Evolutionary conservation across 2,113 vertebrate species (phyloP).

Genomic region (Choloepus hoffmanni): DNA sequence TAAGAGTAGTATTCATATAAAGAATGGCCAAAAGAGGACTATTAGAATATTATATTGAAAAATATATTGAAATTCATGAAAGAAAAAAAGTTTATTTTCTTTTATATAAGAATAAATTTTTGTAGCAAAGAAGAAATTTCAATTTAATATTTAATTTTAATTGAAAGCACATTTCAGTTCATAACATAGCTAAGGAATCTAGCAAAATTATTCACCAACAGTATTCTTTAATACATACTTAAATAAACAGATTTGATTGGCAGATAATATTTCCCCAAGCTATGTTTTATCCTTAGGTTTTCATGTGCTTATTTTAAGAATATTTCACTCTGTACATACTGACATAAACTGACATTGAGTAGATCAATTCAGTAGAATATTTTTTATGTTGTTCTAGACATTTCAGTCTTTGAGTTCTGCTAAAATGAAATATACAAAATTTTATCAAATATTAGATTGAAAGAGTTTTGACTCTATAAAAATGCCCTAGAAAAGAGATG

Average conservation of each 20-base stretch:
- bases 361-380: background rate
- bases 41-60: background rate
- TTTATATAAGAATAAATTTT: background rate
- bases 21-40: background rate
- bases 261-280: background rate
- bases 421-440: constrained; percentile 25
- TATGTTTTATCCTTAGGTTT: background rate
- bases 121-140: background rate
- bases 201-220: background rate
- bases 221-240: background rate
- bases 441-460: background rate
- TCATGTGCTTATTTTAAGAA: background rate
- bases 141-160: constrained; percentile 24
- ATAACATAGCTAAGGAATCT: background rate
- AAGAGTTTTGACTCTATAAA: background rate
- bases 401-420: background rate
- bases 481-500: background rate
- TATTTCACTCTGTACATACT: background rate
- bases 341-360: background rate
- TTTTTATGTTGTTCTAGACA: background rate
- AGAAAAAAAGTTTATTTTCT: background rate
- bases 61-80: background rate
- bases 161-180: background rate
- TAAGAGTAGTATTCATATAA: background rate
- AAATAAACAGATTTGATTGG: background rate